phyloP scores from a whole-genome alignment of 1,140 invertebrate species.

The Brachionus manjavacas region DNA sequence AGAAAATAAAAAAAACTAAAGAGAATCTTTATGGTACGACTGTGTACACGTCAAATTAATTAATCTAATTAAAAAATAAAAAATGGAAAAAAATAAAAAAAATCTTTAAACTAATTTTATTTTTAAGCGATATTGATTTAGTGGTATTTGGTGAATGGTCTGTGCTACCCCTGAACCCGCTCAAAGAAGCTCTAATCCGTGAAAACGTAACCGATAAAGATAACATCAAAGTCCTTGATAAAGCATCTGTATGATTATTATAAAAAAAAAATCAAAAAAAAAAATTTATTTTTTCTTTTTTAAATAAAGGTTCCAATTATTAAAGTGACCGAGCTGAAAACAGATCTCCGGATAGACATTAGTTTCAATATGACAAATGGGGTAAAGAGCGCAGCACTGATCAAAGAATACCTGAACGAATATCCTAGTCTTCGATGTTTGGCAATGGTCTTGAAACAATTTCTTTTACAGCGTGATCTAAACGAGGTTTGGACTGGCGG shows the following conservation, averaged over 20 bases:
- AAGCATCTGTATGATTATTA: constrained; percentile 49
- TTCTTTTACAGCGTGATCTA: constrained; percentile 87
- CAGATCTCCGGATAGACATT: constrained; percentile 90
- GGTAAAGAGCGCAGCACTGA: constrained; percentile 86
- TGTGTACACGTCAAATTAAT: too few relatives aligned
- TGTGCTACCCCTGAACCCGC: neutral
- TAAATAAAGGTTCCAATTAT: constrained; percentile 75
- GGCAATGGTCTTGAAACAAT: constrained; percentile 94
- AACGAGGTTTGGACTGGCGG: constrained; percentile 99
- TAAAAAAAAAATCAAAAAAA: neutral
- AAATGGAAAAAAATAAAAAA: too few relatives aligned
- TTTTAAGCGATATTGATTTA: constrained; percentile 85
- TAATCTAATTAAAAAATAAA: too few relatives aligned
- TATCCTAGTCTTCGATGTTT: constrained; percentile 84
- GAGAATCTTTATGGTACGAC: too few relatives aligned
- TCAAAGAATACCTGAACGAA: constrained; percentile 65
- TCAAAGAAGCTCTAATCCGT: constrained; percentile 17
- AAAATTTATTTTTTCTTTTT: neutral
- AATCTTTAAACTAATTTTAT: neutral
- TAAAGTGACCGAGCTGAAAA: constrained; percentile 88
- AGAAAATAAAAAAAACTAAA: too few relatives aligned
- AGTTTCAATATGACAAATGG: constrained; percentile 96
- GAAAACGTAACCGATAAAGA: constrained; percentile 45
- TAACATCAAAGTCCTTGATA: constrained; percentile 33
- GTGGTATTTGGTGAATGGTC: constrained; percentile 88